These are phyloP conservation scores for Aphaenogaster rudis DNA, from an alignment of 1,140 invertebrate species.

Conservation along the genomic window DNA sequence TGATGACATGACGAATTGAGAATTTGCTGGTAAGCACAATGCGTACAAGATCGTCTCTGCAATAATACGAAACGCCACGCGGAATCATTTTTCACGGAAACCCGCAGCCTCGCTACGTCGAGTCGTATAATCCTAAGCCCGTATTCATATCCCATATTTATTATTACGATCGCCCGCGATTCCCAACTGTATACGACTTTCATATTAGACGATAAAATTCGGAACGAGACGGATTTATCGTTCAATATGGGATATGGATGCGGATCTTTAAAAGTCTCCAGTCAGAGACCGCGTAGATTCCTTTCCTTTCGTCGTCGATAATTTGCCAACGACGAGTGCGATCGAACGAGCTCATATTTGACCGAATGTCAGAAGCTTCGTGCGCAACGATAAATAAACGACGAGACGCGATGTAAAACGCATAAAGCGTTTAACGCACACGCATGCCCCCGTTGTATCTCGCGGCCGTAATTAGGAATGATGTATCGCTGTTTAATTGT, in stretches of 20 bases:
- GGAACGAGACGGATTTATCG: conserved; percentile 15
- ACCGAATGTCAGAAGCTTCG: not conserved
- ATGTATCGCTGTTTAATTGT: conserved; percentile 51
- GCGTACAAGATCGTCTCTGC: conserved; percentile 10
- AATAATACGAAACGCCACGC: not conserved
- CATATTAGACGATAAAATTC: conserved; percentile 27
- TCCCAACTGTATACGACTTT: not conserved
- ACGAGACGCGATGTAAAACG: conserved; percentile 7
- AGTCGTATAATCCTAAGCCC: conserved; percentile 17
- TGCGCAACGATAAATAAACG: conserved; percentile 30
- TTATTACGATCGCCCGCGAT: not conserved
- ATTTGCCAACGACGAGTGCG: conserved; percentile 32
- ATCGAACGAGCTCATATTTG: conserved; percentile 49
- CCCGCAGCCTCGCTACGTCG: not conserved
- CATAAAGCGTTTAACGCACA: conserved; percentile 12
- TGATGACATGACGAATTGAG: not conserved
- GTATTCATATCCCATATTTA: conserved; percentile 58
- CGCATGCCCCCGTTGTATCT: not conserved
- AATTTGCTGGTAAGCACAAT: not conserved
- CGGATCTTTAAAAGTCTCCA: conserved; percentile 13
- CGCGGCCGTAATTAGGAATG: conserved; percentile 47
- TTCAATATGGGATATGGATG: conserved; percentile 42
- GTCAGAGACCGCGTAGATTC: conserved; percentile 29
- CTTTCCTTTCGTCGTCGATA: conserved; percentile 20
- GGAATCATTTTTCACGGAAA: not conserved